phyloP scores from a whole-genome alignment of 2,888 invertebrate species.

The Cenopis cana region DNA sequence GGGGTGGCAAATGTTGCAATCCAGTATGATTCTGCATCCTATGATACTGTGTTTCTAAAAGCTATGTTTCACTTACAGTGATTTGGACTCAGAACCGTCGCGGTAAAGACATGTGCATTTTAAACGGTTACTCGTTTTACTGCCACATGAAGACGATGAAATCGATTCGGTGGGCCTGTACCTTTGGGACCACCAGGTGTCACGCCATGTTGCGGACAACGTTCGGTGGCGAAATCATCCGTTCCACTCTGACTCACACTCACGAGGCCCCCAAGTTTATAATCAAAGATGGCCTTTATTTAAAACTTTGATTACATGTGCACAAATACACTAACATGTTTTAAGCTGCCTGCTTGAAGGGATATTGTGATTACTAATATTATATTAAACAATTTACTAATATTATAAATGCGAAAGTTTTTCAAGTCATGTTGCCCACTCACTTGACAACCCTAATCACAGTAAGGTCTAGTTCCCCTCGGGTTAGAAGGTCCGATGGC shows the following conservation, averaged over 20 bases:
- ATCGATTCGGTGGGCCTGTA: constrained; percentile 26
- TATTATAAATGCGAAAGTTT: too few species aligned
- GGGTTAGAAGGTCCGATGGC: too few species aligned
- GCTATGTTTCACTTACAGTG: neutral
- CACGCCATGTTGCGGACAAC: constrained; percentile 45
- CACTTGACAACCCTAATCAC: too few species aligned
- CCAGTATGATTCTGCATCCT: too few species aligned
- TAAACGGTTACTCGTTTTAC: constrained; percentile 30
- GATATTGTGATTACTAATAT: too few species aligned
- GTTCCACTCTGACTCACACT: constrained; percentile 33
- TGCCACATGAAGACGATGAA: constrained; percentile 5
- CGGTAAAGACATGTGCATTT: constrained; percentile 30
- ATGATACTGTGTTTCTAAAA: neutral
- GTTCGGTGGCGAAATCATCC: constrained; percentile 13
- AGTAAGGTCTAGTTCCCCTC: too few species aligned
- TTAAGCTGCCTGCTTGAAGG: neutral
- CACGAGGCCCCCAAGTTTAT: constrained; percentile 42
- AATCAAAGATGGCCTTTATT: constrained; percentile 42
- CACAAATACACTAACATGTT: neutral
- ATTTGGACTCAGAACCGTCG: constrained; percentile 30
- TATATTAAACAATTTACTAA: too few species aligned
- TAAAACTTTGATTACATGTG: constrained; percentile 25
- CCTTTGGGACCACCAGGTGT: constrained; percentile 37
- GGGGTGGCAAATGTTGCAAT: too few species aligned
- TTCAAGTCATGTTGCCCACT: too few species aligned